These are phyloP conservation scores for Ctenopoma kingsleyae DNA, from an alignment of 2,797 vertebrate genomes.

Conservation along the genomic window DNA sequence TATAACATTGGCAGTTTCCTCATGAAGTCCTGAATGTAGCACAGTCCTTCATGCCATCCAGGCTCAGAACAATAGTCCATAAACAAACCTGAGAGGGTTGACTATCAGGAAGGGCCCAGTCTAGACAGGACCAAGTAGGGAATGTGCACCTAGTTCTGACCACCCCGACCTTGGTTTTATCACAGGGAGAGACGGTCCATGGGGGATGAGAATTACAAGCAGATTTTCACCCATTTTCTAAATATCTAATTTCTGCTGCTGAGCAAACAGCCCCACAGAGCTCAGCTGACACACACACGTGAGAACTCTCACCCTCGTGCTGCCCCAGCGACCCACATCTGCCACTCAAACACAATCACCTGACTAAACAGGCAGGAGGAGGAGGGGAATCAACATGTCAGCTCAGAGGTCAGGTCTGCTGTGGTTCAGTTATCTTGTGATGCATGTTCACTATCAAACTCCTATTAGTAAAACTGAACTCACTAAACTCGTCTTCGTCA, in stretches of 20 bases:
- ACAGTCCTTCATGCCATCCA: constrained; percentile 23
- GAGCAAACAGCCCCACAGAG: constrained; percentile 59
- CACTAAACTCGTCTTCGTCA: neutral
- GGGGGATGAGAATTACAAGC: constrained; percentile 25
- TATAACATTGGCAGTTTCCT: constrained; percentile 41
- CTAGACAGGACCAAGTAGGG: constrained; percentile 31
- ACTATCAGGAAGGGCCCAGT: constrained; percentile 25
- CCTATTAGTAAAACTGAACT: constrained; percentile 9
- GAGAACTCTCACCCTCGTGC: constrained; percentile 75
- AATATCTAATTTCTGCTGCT: constrained; percentile 61
- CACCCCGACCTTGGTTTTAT: constrained; percentile 43
- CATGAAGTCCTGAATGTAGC: constrained; percentile 13
- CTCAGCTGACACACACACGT: constrained; percentile 72
- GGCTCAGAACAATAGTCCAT: constrained; percentile 53
- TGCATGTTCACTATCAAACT: constrained; percentile 2
- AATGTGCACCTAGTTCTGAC: constrained; percentile 24
- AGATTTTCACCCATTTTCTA: constrained; percentile 55
- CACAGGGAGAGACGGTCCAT: constrained; percentile 24
- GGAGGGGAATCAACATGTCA: constrained; percentile 1
- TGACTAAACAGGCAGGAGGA: constrained; percentile 78
- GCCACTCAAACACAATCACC: constrained; percentile 80
- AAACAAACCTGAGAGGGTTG: constrained; percentile 33
- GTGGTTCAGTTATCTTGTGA: constrained; percentile 3
- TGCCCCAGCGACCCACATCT: constrained; percentile 71
- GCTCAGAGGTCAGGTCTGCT: constrained; percentile 32